These are phyloP conservation scores for Netta rufina DNA, from an alignment of 2,797 vertebrate species.

Conservation along the genomic window DNA sequence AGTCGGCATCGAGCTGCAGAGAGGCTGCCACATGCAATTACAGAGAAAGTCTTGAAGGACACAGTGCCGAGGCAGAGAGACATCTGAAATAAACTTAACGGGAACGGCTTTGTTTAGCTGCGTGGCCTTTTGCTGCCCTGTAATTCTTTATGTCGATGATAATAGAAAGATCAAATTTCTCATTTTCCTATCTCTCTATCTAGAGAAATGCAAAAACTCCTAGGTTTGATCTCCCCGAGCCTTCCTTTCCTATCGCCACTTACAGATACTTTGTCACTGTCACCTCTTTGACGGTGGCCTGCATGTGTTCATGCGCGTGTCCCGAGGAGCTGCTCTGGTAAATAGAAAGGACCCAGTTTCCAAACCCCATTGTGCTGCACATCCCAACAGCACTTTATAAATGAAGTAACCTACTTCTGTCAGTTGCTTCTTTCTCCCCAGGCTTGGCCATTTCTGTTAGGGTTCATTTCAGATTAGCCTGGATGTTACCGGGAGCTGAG, in stretches of 20 bases:
- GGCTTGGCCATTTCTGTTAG: not conserved
- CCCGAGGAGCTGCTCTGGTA: slow-evolving; percentile 6
- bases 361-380: slow-evolving; percentile 15
- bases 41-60: slow-evolving; percentile 56
- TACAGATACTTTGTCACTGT: slow-evolving; percentile 86
- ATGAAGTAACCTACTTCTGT: slow-evolving; percentile 31
- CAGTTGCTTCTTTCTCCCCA: not conserved
- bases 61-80: not conserved
- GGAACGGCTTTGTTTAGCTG: slow-evolving; percentile 51
- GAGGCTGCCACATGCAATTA: slow-evolving; percentile 64
- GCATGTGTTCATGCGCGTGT: slow-evolving; percentile 1
- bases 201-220: slow-evolving; percentile 49
- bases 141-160: slow-evolving; percentile 53
- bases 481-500: not conserved
- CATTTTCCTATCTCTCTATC: slow-evolving; percentile 50
- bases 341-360: slow-evolving; percentile 25
- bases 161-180: slow-evolving; percentile 62
- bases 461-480: not conserved
- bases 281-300: slow-evolving; percentile 70
- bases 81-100: slow-evolving; percentile 55
- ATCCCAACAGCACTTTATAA: slow-evolving; percentile 17
- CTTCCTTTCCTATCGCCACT: slow-evolving; percentile 75
- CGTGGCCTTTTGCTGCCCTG: slow-evolving; percentile 12
- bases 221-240: slow-evolving; percentile 77
- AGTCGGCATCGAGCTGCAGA: not conserved